A percentile compares a stretch with the other conserved stretches of the same genome.
Conservation (phyloP, 1,140 invertebrate genomes). For the Drosophila guanche region DNA sequence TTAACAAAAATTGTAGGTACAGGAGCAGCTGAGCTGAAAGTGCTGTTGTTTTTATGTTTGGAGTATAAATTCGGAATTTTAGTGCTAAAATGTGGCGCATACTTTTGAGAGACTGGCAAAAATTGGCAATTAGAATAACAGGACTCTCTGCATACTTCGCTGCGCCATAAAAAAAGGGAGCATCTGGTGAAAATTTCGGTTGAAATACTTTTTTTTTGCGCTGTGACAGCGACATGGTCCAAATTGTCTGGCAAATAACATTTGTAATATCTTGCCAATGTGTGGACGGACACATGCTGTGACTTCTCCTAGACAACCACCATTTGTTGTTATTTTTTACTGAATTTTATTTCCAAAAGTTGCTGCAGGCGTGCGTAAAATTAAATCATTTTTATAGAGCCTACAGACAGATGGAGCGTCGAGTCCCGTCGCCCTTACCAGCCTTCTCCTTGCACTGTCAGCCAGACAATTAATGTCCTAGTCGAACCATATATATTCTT, state of each 20-base stretch:
- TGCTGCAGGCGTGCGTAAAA: constrained; percentile 62
- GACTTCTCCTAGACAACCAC: constrained; percentile 22
- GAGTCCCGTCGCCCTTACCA: too few relatives aligned
- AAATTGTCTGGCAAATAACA: constrained; percentile 28
- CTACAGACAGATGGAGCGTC: constrained; percentile 15
- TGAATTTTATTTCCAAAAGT: constrained; percentile 9
- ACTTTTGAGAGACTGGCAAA: constrained; percentile 7
- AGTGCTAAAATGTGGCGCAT: too few relatives aligned
- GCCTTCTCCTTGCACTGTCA: constrained; percentile 34
- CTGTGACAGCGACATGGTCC: constrained; percentile 19
- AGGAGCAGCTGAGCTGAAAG: too few relatives aligned
- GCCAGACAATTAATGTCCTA: constrained; percentile 63
- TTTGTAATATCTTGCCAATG: constrained; percentile 44
- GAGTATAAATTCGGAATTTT: too few relatives aligned
- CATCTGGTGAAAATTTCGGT: constrained; percentile 33
- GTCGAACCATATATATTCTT: constrained; percentile 53
- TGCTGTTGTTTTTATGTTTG: too few relatives aligned
- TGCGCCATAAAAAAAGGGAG: constrained; percentile 29
- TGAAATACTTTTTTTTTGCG: constrained; percentile 24
- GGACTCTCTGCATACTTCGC: constrained; percentile 43
- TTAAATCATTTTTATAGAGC: constrained; percentile 78
- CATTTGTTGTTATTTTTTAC: constrained; percentile 30
- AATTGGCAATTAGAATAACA: constrained; percentile 27
- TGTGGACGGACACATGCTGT: constrained; percentile 31
- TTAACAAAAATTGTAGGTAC: too few relatives aligned